Base-by-base conservation (phyloP, 1,140 invertebrate species). In the Pseudomyrmex concolor region DNA sequence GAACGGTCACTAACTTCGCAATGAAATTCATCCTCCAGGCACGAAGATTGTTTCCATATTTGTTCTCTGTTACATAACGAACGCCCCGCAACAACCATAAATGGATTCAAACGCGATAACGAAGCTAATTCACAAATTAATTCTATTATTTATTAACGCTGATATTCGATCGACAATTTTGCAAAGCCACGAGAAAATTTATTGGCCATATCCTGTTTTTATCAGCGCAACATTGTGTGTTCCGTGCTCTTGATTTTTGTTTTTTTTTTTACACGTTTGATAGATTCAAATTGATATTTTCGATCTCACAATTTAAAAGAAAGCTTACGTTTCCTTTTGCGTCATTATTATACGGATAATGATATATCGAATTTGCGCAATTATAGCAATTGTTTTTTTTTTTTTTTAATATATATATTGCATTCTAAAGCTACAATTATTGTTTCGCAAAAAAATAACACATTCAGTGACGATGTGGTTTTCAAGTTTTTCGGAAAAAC, bases 1-100 rank as follows among this genome's bases (percentile, higher is more conserved):
- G 88, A 88, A 90, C 90, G 88, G 84, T 85, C 90, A 86, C 83
- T 80, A 83, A 88, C 89, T 88, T 86, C 64, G 45, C 57, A 71
- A 54, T 64, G 51, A 80, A 71, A 78, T 78, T 78, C 71, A 73
- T 82, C 51, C 59, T 19, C 43, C 48, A 63, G 54, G 55, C 54
- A 66, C 43, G 76, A 72, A 71, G 76, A 84, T 81, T 64, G 64
- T 80, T 81, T 66, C 48, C 22, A 81, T 54, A 57, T 68, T 55
- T 63, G 66, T 80, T 80, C 76, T 80, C 76, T 17, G 76, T 80
- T 80, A 80, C 43, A 66, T 80, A 80, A 80, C 76, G 76, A 80
- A 80, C 76, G 45, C 66, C 43, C 54, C 59, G 76, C 55, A 80
- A 80, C 67, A 80, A 71, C 54, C 66, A 80, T 80, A 80, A 71